Base-by-base conservation (phyloP, 2,113 vertebrate genomes). In the Mormyrus iriodes region DNA sequence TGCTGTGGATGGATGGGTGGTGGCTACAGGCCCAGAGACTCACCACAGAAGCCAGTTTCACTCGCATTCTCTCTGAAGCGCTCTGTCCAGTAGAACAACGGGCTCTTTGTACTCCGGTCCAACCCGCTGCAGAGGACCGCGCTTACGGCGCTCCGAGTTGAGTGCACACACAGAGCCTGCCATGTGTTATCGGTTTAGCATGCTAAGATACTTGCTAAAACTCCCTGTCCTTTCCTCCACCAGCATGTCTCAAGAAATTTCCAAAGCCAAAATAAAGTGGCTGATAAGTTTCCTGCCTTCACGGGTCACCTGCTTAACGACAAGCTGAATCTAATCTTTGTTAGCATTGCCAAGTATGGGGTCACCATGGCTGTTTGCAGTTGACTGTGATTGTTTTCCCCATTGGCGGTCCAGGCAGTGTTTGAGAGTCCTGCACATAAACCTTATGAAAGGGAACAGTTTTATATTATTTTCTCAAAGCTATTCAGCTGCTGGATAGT, bases 61-160 rank as follows among this genome's bases (percentile, higher is more conserved):
- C 90, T 90, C 51, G 88, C 88, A 91, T 89, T 87, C 79, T 87
- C 90, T 61, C 51, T 51, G 83, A 88, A 89, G 88, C 88, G 61
- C 90, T 89, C n/a, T 13, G 82, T 83, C 15, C 31, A 79, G 76
- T 86, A 86, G 90, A 93, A 94, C 93, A 95, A 94, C 92, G 89
- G 85, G 87, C 58, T 51, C 93, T 94, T 93, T 95, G 93, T 95
- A 86, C 82, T 86, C 91, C 48, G 84, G 89, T 83, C 89, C 87
- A 86, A 42, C 89, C 88, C 49, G 46, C 86, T 53, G 6, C 4
- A 91, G 90, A 89, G 88, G 93, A 82, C 61, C 3, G 12, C 27
- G 90, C 89, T 90, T 85, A 85, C 89, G 42, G 58, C 19, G 84
- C 52, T 58, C 89, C 86, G 88, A 90, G 90, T 88, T 88, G 88